These are phyloP conservation scores for Andricus curvator DNA, from an alignment of 2,888 invertebrate genomes.

Conservation along the genomic window DNA sequence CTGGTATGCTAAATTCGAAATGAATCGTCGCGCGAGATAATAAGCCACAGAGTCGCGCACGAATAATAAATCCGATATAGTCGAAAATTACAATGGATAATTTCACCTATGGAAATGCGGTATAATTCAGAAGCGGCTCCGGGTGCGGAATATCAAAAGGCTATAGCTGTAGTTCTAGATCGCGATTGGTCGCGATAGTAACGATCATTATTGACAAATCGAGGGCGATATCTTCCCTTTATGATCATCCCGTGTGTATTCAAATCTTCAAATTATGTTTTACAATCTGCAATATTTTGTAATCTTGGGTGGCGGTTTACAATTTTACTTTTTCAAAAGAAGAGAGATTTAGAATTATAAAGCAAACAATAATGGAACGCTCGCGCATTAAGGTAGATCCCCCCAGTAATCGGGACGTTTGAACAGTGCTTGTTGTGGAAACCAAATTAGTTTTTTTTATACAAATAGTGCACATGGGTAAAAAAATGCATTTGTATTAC, in stretches of 20 bases:
- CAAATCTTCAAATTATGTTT: neutral
- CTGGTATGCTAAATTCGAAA: constrained; percentile 53
- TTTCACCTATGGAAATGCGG: constrained; percentile 52
- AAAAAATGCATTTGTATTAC: too few species aligned
- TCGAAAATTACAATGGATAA: constrained; percentile 56
- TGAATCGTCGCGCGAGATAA: constrained; percentile 64
- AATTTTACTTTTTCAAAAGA: too few species aligned
- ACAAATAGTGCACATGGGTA: too few species aligned
- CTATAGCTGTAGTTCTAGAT: constrained; percentile 12
- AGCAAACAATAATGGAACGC: too few species aligned
- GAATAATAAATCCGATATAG: constrained; percentile 55
- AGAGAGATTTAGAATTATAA: too few species aligned
- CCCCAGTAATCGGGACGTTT: too few species aligned
- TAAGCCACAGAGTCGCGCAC: constrained; percentile 62
- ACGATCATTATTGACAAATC: neutral
- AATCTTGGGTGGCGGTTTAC: too few species aligned
- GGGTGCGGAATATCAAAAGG: constrained; percentile 47
- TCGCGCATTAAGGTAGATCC: too few species aligned
- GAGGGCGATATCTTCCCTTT: neutral
- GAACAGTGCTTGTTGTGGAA: too few species aligned
- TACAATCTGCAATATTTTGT: too few species aligned
- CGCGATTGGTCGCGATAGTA: neutral
- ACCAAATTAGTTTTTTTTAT: too few species aligned
- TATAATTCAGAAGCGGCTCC: constrained; percentile 50
- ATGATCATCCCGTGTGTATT: neutral